Percentiles rank a stretch among this genome's conserved stretches.
Evolutionary conservation across 1,140 invertebrate genomes (phyloP).

Genomic region (Fopius arisanus): DNA sequence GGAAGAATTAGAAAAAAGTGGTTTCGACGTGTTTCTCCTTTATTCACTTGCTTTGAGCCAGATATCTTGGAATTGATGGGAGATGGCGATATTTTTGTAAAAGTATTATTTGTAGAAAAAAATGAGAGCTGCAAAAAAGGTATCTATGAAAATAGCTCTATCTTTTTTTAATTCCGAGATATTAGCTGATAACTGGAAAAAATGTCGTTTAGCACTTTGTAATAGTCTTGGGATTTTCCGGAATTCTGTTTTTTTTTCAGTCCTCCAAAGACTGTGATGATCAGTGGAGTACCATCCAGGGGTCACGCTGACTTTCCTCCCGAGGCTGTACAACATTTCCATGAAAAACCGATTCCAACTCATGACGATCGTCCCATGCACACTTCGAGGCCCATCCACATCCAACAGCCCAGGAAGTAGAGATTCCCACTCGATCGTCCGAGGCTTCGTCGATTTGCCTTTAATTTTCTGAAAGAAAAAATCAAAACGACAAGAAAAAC

Average conservation of each 20-base stretch:
- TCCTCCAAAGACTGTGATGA: conserved; percentile 78
- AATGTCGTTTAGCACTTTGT: not conserved
- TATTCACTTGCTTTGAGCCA: too few species aligned
- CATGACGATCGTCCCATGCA: conserved; percentile 68
- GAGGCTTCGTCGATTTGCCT: not conserved
- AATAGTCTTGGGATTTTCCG: not conserved
- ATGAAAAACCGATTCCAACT: conserved; percentile 78
- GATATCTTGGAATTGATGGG: too few species aligned
- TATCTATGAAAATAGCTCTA: too few species aligned
- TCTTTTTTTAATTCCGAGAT: too few species aligned
- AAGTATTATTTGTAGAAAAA: too few species aligned
- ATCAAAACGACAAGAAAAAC: not conserved
- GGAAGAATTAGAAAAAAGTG: too few species aligned
- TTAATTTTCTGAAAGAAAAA: not conserved
- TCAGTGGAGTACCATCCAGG: conserved; percentile 80
- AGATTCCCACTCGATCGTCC: not conserved
- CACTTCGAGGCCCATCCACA: conserved; percentile 69
- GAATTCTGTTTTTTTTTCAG: conserved; percentile 57
- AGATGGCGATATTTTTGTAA: too few species aligned
- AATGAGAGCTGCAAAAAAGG: too few species aligned
- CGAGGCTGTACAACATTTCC: conserved; percentile 81
- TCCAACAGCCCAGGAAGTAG: conserved; percentile 83
- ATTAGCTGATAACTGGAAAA: not conserved
- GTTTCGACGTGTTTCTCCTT: too few species aligned
- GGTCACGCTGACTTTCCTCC: conserved; percentile 89